phyloP scores from a whole-genome alignment of 2,113 vertebrate species.

The Danio rerio region DNA sequence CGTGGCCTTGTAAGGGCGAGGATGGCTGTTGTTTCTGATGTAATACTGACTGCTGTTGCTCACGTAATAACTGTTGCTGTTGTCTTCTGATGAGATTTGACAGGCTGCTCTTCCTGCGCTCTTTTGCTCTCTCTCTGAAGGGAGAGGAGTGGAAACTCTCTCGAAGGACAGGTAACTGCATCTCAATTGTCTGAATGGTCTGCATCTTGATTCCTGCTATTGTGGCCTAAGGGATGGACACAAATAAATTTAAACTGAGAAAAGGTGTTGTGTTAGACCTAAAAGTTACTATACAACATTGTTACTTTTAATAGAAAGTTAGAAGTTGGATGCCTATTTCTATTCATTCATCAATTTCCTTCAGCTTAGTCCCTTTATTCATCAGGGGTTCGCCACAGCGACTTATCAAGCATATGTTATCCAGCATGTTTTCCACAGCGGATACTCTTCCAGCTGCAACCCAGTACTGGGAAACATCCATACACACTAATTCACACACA shows the following conservation, averaged over 20 bases:
- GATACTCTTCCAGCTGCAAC: too few species aligned
- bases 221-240: background rate
- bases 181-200: constrained; percentile 78
- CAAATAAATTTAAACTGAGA: background rate
- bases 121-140: constrained; percentile 69
- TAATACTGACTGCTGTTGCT: constrained; percentile 63
- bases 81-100: constrained; percentile 69
- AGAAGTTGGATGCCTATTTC: too few species aligned
- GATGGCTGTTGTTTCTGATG: constrained; percentile 65
- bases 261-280: background rate
- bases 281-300: background rate
- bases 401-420: too few species aligned
- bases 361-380: too few species aligned
- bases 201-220: constrained; percentile 70
- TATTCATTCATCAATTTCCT: too few species aligned
- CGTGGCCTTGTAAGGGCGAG: constrained; percentile 69
- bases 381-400: too few species aligned
- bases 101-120: constrained; percentile 75
- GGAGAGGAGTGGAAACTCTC: constrained; percentile 77
- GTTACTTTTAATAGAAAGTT: background rate
- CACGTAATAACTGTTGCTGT: constrained; percentile 67
- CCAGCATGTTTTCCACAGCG: too few species aligned
- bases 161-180: constrained; percentile 75
- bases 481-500: too few species aligned
- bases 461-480: too few species aligned